Percentiles rank a stretch among this genome's conserved stretches.
These are phyloP conservation scores for Sparidentex hasta DNA, from an alignment of 2,797 vertebrate genomes.

Conservation along the genomic window DNA sequence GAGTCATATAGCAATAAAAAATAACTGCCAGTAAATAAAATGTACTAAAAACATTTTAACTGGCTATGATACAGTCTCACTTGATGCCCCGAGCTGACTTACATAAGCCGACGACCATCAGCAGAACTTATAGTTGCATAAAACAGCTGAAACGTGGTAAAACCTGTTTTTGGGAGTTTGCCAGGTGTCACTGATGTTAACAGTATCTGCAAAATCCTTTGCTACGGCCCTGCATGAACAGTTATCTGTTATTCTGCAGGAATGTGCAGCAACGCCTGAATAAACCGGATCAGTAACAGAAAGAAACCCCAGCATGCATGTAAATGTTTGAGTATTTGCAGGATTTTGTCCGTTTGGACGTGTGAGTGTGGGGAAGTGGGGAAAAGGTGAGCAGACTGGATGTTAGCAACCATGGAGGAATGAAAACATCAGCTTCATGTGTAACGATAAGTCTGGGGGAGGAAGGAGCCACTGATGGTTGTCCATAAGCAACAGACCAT, in stretches of 20 bases:
- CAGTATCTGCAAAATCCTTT: neutral
- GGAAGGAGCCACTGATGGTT: slow-evolving; percentile 35
- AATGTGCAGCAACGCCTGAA: neutral
- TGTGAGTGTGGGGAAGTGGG: slow-evolving; percentile 45
- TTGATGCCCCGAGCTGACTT: too few relatives aligned
- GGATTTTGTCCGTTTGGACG: neutral
- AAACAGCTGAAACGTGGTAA: neutral
- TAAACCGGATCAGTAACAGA: slow-evolving; percentile 14
- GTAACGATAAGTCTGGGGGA: neutral
- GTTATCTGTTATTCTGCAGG: neutral
- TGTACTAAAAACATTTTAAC: too few relatives aligned
- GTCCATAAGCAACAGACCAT: slow-evolving; percentile 24
- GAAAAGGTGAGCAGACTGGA: slow-evolving; percentile 64
- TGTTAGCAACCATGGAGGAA: slow-evolving; percentile 49
- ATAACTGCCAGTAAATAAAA: too few relatives aligned
- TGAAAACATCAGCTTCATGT: slow-evolving; percentile 24
- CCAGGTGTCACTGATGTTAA: neutral
- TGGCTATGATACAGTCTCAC: too few relatives aligned
- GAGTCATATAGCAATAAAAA: neutral
- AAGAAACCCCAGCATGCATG: slow-evolving; percentile 6
- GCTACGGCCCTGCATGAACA: neutral
- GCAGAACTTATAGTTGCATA: too few relatives aligned
- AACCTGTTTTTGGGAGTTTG: neutral
- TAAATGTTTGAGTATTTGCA: neutral
- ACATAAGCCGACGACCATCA: too few relatives aligned